Evolutionary conservation across 2,888 invertebrate species (phyloP), one percentile per base, ranked within the genome.

Genomic region (Plagodis pulveraria): DNA sequence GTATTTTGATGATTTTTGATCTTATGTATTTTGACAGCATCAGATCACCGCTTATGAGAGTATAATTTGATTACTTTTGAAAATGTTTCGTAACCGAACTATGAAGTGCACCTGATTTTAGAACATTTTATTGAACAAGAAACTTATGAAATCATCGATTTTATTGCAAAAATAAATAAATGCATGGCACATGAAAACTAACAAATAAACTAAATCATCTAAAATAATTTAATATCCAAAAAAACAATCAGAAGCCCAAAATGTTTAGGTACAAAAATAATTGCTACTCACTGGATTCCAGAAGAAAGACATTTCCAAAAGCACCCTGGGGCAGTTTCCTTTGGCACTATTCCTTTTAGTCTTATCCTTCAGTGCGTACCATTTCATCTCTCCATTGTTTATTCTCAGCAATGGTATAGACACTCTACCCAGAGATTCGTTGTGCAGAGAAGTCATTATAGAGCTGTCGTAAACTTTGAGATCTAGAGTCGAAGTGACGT

Each of bases 311-410:
- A 91, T 87, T 62, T 90, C 84, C 56, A 92, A 63, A 8, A 81
- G 72, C 8, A 92, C 73, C 68, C 91, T 80, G 0, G 91, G 91
- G 59, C 84, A 89, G 62, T 88, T 89, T 22, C 91, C 91, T 67
- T 76, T 86, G 0, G 91, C 89, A 12, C 73, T 76, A 44, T 69
- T 76, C 41, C 85, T 73, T 65, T 83, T 87, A 47, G 63, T 76
- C 61, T 69, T 81, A 58, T 89, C 84, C 62, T 92, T 92, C 6
- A 92, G 69, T 0, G 86, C 89, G 63, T 84, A 89, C 91, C 91
- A 91, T 0, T 83, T 78, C 42, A 71, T 63, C 58, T 84, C 83
- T 0, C 83, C 83, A 41, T 84, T 84, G 0, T 62, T 63, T 60
- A 91, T 81, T 62, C 83, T 80, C 1, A 90, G 75, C 43, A 92